phyloP scores from a whole-genome alignment of 2,113 vertebrate genomes.

The Caracal caracal region DNA sequence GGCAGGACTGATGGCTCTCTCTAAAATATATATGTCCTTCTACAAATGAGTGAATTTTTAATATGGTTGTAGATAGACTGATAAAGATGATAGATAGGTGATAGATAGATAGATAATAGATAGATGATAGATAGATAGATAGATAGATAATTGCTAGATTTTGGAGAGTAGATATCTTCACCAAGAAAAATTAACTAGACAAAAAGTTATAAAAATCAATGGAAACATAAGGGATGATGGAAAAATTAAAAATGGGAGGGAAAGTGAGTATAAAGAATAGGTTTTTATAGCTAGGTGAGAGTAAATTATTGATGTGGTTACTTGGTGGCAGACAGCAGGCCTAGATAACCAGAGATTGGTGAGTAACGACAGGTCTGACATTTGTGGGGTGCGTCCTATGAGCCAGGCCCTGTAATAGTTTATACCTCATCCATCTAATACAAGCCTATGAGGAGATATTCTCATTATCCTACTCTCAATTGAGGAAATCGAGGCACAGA shows the following conservation, averaged over 20 bases:
- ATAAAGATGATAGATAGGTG: background rate
- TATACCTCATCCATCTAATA: accelerated
- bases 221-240: background rate
- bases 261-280: background rate
- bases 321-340: too few species aligned
- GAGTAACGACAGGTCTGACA: accelerated
- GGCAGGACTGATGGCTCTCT: background rate
- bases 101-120: background rate
- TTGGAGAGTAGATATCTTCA: background rate
- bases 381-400: background rate
- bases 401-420: background rate
- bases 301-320: accelerated
- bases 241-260: background rate
- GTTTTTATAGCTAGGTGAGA: background rate
- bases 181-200: background rate
- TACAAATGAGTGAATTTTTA: background rate
- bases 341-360: background rate
- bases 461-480: background rate
- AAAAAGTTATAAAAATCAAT: constrained; percentile 10
- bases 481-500: background rate
- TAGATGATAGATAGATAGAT: background rate
- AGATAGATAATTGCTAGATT: background rate
- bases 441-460: accelerated
- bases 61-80: background rate
- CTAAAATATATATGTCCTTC: background rate